phyloP scores from a whole-genome alignment of 2,113 vertebrate genomes.

The Panthera leo region DNA sequence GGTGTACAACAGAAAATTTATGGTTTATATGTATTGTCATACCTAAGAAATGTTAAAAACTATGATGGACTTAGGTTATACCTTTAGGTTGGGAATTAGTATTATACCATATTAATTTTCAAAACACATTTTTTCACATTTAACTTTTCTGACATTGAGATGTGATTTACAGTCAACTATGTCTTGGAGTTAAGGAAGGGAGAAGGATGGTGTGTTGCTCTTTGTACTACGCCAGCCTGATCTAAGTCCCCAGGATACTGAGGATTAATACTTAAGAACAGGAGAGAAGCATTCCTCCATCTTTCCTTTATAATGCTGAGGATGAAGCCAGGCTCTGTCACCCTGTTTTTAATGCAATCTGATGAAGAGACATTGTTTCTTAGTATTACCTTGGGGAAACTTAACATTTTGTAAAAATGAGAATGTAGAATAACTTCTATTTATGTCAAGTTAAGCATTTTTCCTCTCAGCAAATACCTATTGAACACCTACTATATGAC shows the following conservation, averaged over 20 bases:
- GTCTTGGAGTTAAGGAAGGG: neutral
- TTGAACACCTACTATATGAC: neutral
- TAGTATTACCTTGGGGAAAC: neutral
- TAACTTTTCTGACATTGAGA: constrained; percentile 36
- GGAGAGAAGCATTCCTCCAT: neutral
- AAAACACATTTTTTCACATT: neutral
- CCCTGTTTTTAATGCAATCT: neutral
- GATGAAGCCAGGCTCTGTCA: constrained; percentile 8
- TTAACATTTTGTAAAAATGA: constrained; percentile 4
- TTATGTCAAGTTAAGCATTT: neutral
- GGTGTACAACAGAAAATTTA: neutral
- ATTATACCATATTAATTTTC: neutral
- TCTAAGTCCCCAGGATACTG: neutral
- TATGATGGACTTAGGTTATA: neutral
- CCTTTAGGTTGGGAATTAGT: neutral
- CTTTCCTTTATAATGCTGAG: neutral
- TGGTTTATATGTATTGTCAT: neutral
- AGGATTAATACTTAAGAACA: constrained; percentile 25
- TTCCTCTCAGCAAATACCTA: constrained; percentile 11
- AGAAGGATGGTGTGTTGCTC: neutral
- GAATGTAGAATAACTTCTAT: neutral
- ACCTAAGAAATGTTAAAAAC: constrained; percentile 1
- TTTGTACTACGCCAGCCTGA: neutral
- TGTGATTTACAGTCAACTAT: neutral
- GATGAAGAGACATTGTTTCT: neutral